Base-by-base conservation (phyloP, 2,797 vertebrate species). In the Pangasius krempfi region DNA sequence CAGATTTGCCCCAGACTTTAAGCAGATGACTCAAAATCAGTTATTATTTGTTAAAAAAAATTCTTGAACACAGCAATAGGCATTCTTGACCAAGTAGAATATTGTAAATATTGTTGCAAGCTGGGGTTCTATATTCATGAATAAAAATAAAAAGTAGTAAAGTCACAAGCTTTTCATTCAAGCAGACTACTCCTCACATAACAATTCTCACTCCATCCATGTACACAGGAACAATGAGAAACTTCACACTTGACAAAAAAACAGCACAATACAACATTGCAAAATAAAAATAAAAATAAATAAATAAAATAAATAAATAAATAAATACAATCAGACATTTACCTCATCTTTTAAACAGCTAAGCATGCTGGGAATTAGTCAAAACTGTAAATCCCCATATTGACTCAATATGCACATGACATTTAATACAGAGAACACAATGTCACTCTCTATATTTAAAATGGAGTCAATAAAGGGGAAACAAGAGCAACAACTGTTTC, bases 371-470 rank as follows among this genome's bases (percentile, higher is more conserved):
- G 78, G 52, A 58, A 37, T 37, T 58, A 54, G 58, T 58, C 30
- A 80, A 58, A 37, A 1, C 25, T 58, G 78, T 80, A 80, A 80
- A 80, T 80, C 37, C 52, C 78, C 78, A 80, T 33, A 80, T 33
- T 80, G 33, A 16, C 22, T 44, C 80, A 82, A 18, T 14, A 44
- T 62, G 22, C 80, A 82, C 37, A 82, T 60, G 56, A 82, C 33
- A 14, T 82, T 56, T 16, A n/a, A 27, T 8, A 82, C 22, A 64
- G 58, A n/a, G 58, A 83, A 83, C 25, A 47, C 27, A 16, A 3
- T 5, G 7, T 82, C 80, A 82, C 56, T 81, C 20, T 25, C 33
- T 81, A 7, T 27, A 40, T 16, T 27, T 27, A 62, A 78, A 80
- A 50, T 47, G 25, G 25, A 47, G 25, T 86, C 44, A 66, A 52